Base-by-base conservation (phyloP, 2,797 vertebrate species). In the Lophotriccus pileatus region DNA sequence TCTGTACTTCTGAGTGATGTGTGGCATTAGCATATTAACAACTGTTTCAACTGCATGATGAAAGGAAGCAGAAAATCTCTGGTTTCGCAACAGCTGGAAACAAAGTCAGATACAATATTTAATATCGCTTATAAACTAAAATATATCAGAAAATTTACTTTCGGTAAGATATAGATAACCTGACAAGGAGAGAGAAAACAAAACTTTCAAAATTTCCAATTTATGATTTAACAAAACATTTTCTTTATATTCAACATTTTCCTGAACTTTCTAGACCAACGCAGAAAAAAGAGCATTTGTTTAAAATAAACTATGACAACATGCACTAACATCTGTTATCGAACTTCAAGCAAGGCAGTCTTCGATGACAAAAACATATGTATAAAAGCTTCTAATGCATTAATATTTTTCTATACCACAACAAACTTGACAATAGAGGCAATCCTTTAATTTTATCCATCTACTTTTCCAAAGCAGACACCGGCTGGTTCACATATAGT, bases 1-100 rank as follows among this genome's bases (percentile, higher is more conserved):
- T 95, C 99, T 99, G 95, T 99, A 99, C 93, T 99, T 99, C 97
- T 99, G 99, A 49, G 99, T 99, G 96, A 99, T 99, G 97, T 99
- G 99, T 12, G 99, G 99, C 98, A 99, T 99, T 90, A 99, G 97
- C 99, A 99, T 99, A 94, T 99, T 99, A 86, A 99, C 99, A 94
- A 99, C 98, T 0, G 99, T 99, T 98, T 99, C 99, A 95, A 99
- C 99, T 1, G 98, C 98, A 58, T 99, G 99, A 91, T 99, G 99
- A 96, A 99, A 99, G 53, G 99, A 98, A 12, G 99, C 99, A 0
- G 99, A 98, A 96, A 99, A 99, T 66, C 99, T 98, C 98, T 99
- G 99, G 97, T 99, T 99, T 94, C 99, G 98, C 41, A 99, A 97
- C 85, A 99, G 96, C 99, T 99, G 93, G 47, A 94, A 95, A 90